Percentiles rank a stretch among this genome's conserved stretches.
phyloP scores from a whole-genome alignment of 2,888 invertebrate genomes.

The Linnaemya tessellans region DNA sequence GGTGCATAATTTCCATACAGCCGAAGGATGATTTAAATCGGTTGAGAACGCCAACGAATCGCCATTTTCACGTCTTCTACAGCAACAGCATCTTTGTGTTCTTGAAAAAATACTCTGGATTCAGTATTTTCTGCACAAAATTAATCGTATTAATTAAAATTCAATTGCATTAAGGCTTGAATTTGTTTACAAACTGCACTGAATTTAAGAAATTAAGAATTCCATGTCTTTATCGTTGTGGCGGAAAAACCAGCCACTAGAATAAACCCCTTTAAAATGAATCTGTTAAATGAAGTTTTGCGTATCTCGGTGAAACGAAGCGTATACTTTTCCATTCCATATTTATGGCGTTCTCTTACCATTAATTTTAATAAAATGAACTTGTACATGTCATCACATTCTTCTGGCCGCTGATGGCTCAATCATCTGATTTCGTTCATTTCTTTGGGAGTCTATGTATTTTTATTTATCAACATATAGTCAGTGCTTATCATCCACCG shows the following conservation, averaged over 20 bases:
- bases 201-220: too few species aligned
- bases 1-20: too few species aligned
- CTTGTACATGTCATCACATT: slow-evolving; percentile 35
- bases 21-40: too few species aligned
- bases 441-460: not conserved
- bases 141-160: too few species aligned
- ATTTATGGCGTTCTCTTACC: not conserved
- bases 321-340: not conserved
- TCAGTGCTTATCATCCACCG: slow-evolving; percentile 13
- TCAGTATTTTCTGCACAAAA: too few species aligned
- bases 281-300: not conserved
- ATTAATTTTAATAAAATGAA: slow-evolving; percentile 23
- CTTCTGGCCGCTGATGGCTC: not conserved
- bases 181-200: too few species aligned
- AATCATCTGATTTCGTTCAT: slow-evolving; percentile 9
- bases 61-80: too few species aligned
- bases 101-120: too few species aligned
- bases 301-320: not conserved
- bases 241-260: not conserved
- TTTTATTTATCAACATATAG: not conserved
- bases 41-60: too few species aligned
- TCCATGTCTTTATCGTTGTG: too few species aligned
- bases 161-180: too few species aligned
- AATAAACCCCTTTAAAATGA: not conserved
- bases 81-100: too few species aligned